Evolutionary conservation across 2,113 vertebrate genomes (phyloP).

Genomic region (Catharus bicknelli): DNA sequence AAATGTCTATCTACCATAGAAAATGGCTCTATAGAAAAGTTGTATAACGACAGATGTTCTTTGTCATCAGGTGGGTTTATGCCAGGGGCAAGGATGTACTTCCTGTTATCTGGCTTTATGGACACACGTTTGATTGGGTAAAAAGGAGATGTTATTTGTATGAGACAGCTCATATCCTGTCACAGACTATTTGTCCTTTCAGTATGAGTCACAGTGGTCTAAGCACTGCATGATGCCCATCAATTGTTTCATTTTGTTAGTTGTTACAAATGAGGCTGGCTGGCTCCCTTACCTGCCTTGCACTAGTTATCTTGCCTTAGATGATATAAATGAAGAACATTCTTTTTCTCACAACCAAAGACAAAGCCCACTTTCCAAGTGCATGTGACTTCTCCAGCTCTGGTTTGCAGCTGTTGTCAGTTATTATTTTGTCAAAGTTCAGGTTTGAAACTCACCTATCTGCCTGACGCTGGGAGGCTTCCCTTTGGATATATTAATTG

Average conservation of each 20-base stretch:
- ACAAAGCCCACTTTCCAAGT: background rate
- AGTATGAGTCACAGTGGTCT: background rate
- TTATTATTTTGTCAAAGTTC: background rate
- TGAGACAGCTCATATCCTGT: background rate
- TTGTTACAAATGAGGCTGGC: background rate
- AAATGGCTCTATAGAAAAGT: background rate
- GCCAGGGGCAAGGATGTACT: background rate
- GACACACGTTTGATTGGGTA: background rate
- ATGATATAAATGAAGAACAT: background rate
- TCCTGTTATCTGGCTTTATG: background rate
- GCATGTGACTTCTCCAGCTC: accelerated
- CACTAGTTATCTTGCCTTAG: background rate
- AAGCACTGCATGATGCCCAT: background rate
- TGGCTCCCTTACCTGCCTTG: background rate
- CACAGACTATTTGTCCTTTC: background rate
- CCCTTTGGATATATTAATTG: background rate
- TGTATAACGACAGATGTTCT: background rate
- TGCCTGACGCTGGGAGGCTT: background rate
- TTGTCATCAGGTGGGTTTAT: background rate
- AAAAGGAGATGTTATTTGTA: background rate
- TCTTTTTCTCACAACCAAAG: background rate
- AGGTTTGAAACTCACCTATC: background rate
- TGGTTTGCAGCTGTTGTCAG: background rate
- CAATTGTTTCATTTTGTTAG: background rate
- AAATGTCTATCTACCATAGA: background rate